Evolutionary conservation across 2,888 invertebrate genomes (phyloP), one percentile per base, ranked within the genome.

Genomic region (Polydrusus pterygomalis): DNA sequence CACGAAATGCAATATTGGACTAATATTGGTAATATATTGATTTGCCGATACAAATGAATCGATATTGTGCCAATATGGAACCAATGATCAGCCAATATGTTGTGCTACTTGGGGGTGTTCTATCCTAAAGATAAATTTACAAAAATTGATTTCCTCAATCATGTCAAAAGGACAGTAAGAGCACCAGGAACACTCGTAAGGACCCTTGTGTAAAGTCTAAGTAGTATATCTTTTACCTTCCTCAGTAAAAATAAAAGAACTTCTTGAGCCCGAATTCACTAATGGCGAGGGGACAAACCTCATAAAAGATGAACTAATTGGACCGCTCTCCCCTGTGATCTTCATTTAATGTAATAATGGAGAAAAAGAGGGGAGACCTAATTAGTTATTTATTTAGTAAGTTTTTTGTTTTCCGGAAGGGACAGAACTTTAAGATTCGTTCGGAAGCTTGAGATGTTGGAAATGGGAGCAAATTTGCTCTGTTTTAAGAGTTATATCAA

Each of bases 241-340:
- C 13, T 25, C 17, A 13, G 58, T 38, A 3, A 34, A 58, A 58
- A 58, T 38, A 38, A 58, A 58, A 38, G 38, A 58, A 56, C 56
- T 58, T 58, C 34, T 58, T 38, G 10, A 58, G 38, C 58, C 15
- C 15, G 30, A 58, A 58, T 58, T 58, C 38, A 34, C 38, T 58
- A 58, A 58, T 58, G 58, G 17, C 58, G 17, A 58, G 38, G 58
- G 58, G 58, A 58, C 58, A 58, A 17, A 58, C 58, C 62, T 70
- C 49, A 70, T 70, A 70, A 70, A 70, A 70, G 60, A 70, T 70
- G 70, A 70, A 70, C 60, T 70, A 70, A 70, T 70, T 70, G 70
- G 70, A 11, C 38, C 40, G 70, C 62, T 62, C 62, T 62, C 70
- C 70, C 70, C 62, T 20, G 70, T 47, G 62, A 70, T 70, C 62